These are phyloP conservation scores for Macrosoma leucophasiata DNA, from an alignment of 2,888 invertebrate species.

Conservation along the genomic window DNA sequence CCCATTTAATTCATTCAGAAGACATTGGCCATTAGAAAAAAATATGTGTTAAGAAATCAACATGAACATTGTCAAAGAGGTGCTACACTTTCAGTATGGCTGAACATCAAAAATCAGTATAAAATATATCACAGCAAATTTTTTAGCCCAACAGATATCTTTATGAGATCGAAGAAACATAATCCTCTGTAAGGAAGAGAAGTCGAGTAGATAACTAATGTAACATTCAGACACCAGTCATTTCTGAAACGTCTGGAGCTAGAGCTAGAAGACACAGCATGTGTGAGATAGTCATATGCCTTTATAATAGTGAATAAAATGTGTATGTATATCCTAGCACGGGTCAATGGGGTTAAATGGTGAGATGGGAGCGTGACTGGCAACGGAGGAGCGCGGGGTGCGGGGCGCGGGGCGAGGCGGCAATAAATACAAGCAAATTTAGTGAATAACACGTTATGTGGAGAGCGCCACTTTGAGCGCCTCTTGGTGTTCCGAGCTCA, in stretches of 20 bases:
- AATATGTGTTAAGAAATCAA: constrained; percentile 42
- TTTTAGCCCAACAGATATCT: constrained; percentile 57
- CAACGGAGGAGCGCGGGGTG: constrained; percentile 34
- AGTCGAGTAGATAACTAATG: constrained; percentile 14
- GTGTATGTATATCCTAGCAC: too few species aligned
- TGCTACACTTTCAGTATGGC: constrained; percentile 42
- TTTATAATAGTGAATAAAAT: too few species aligned
- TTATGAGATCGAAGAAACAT: constrained; percentile 38
- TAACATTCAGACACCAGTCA: constrained; percentile 5
- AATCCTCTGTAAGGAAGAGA: constrained; percentile 31
- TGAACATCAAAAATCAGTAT: constrained; percentile 56
- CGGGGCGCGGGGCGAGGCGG: constrained; percentile 26
- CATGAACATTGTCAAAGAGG: constrained; percentile 41
- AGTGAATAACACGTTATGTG: constrained; percentile 76
- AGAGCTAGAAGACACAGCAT: too few species aligned
- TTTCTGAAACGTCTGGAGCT: constrained; percentile 5
- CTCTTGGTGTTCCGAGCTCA: constrained; percentile 88
- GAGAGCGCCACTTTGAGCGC: constrained; percentile 85
- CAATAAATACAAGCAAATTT: constrained; percentile 40
- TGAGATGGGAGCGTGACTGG: constrained; percentile 30
- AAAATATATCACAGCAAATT: constrained; percentile 75
- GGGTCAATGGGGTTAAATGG: too few species aligned
- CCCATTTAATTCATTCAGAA: constrained; percentile 39
- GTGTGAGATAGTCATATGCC: too few species aligned
- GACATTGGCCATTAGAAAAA: constrained; percentile 40